phyloP scores from a whole-genome alignment of 2,888 invertebrate species.

The Scaptodrosophila latifasciaeformis region DNA sequence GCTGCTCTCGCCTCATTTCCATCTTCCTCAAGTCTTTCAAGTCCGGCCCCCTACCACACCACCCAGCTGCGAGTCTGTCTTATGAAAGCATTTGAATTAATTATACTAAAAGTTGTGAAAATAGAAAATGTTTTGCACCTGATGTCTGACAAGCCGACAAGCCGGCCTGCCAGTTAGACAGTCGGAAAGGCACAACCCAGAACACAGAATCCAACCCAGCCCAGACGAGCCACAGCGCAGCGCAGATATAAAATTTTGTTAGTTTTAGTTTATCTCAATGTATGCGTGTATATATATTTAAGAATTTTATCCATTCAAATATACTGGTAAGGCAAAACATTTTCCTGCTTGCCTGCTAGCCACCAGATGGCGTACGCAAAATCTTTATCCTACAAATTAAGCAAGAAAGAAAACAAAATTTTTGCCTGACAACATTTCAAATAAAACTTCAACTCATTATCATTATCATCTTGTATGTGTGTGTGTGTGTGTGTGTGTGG shows the following conservation, averaged over 20 bases:
- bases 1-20: background rate
- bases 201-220: slow-evolving; percentile 1
- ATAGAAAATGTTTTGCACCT: slow-evolving; percentile 65
- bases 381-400: too few relatives aligned
- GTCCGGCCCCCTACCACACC: too few relatives aligned
- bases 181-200: slow-evolving; percentile 8
- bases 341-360: too few relatives aligned
- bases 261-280: too few relatives aligned
- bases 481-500: slow-evolving; percentile 3
- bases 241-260: too few relatives aligned
- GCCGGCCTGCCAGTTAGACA: background rate
- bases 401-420: too few relatives aligned
- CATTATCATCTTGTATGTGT: slow-evolving; percentile 3
- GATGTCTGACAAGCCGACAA: slow-evolving; percentile 42
- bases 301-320: too few relatives aligned
- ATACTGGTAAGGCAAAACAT: too few relatives aligned
- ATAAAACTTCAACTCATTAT: slow-evolving; percentile 3
- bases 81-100: slow-evolving; percentile 60
- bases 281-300: too few relatives aligned
- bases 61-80: slow-evolving; percentile 12
- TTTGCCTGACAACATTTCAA: background rate
- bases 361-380: too few relatives aligned
- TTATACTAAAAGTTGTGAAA: slow-evolving; percentile 64
- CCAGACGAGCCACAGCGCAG: background rate
- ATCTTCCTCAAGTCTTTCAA: background rate